Percentiles rank a stretch among this genome's conserved stretches.
Evolutionary conservation across 1,140 invertebrate species (phyloP).

Genomic region (Nautilus pompilius): DNA sequence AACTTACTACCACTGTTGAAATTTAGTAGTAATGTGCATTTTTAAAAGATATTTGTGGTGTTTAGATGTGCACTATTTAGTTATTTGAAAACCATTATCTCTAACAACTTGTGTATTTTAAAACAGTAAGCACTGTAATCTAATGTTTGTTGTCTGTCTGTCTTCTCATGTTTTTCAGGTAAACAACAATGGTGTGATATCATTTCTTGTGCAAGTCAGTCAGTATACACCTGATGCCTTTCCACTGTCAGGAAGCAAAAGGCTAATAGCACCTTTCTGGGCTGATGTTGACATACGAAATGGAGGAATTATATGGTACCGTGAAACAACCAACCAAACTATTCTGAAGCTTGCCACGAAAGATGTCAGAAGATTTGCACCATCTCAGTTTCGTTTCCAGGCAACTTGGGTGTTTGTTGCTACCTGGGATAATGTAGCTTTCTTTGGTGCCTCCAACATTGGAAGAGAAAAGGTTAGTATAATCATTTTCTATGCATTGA

Average conservation of each 20-base stretch:
- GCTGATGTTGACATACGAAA: slow-evolving; percentile 27
- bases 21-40: too few relatives aligned
- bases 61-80: too few relatives aligned
- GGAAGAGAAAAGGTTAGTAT: slow-evolving; percentile 22
- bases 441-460: slow-evolving; percentile 23
- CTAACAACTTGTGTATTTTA: too few relatives aligned
- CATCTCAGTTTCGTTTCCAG: slow-evolving; percentile 19
- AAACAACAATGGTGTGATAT: slow-evolving; percentile 38
- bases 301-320: slow-evolving; percentile 27
- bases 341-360: slow-evolving; percentile 16
- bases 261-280: slow-evolving; percentile 33
- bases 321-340: slow-evolving; percentile 10
- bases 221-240: slow-evolving; percentile 30
- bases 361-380: slow-evolving; percentile 22
- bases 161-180: slow-evolving; percentile 29
- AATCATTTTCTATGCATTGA: too few relatives aligned
- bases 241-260: slow-evolving; percentile 19
- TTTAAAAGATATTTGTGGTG: too few relatives aligned
- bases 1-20: too few relatives aligned
- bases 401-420: slow-evolving; percentile 35
- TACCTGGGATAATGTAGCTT: slow-evolving; percentile 36
- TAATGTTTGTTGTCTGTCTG: too few relatives aligned
- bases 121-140: too few relatives aligned
- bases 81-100: too few relatives aligned
- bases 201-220: slow-evolving; percentile 25